These are phyloP conservation scores for Setipinna tenuifilis DNA, from an alignment of 2,797 vertebrate genomes.

Conservation along the genomic window DNA sequence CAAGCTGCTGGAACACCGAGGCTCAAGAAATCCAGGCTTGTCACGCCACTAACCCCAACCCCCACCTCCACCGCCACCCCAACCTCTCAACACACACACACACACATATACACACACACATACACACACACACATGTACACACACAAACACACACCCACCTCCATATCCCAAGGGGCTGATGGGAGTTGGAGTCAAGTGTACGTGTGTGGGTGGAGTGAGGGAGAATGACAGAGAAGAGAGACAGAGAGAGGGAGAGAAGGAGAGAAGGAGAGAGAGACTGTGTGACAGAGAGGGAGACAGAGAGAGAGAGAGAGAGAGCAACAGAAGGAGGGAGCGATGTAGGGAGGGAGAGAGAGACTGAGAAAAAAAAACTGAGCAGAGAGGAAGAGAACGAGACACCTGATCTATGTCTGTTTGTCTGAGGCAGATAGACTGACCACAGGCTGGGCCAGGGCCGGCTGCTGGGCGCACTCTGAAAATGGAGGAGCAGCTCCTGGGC, in stretches of 20 bases:
- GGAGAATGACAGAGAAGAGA: slow-evolving; percentile 51
- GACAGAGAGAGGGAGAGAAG: slow-evolving; percentile 42
- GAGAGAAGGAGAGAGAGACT: neutral
- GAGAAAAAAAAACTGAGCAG: slow-evolving; percentile 7
- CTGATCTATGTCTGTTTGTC: slow-evolving; percentile 22
- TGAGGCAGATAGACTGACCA: slow-evolving; percentile 5
- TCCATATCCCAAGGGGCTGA: slow-evolving; percentile 54
- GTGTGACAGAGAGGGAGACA: neutral
- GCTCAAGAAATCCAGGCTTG: slow-evolving; percentile 66
- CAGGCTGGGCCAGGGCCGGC: neutral
- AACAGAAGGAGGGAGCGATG: slow-evolving; percentile 47
- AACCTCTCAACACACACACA: neutral
- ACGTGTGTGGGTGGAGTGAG: slow-evolving; percentile 58
- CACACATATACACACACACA: neutral
- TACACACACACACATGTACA: neutral
- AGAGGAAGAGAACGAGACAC: slow-evolving; percentile 24
- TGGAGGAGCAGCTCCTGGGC: neutral
- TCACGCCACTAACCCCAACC: slow-evolving; percentile 66
- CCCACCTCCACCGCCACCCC: slow-evolving; percentile 49
- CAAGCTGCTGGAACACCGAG: slow-evolving; percentile 68
- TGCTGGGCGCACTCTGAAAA: neutral
- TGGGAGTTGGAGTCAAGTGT: slow-evolving; percentile 63
- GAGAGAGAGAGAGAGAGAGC: slow-evolving; percentile 24
- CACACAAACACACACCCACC: slow-evolving; percentile 27
- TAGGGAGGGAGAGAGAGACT: slow-evolving; percentile 21